Percentiles rank a stretch among this genome's conserved stretches.
Conservation (phyloP, 2,888 invertebrate species). For the Philereme transversata region DNA sequence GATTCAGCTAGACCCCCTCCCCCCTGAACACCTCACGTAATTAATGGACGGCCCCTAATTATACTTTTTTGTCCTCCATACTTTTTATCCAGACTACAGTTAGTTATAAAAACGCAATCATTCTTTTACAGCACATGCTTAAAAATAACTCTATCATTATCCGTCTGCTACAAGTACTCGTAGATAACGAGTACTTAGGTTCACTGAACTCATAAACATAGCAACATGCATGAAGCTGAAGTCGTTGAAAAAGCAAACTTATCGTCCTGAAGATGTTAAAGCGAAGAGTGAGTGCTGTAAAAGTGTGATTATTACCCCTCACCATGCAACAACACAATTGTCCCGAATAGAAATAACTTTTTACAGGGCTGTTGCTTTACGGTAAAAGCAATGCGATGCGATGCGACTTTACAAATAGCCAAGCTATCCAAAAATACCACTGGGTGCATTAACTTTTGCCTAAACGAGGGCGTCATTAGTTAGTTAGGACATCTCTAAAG, state of each 20-base stretch:
- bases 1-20: too few species aligned
- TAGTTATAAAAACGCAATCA: too few species aligned
- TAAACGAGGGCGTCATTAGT: too few species aligned
- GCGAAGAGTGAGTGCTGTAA: conserved; percentile 42
- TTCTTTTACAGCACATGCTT: background rate
- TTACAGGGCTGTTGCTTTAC: conserved; percentile 37
- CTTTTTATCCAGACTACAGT: too few species aligned
- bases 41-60: too few species aligned
- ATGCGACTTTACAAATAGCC: background rate
- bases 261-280: conserved; percentile 42
- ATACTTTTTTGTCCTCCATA: too few species aligned
- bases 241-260: conserved; percentile 39
- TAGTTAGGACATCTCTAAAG: too few species aligned
- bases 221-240: conserved; percentile 33
- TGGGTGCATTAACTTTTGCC: too few species aligned
- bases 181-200: background rate
- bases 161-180: background rate
- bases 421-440: too few species aligned
- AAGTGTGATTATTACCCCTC: conserved; percentile 47
- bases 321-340: conserved; percentile 49
- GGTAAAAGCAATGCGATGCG: background rate
- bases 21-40: too few species aligned
- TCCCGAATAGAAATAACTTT: conserved; percentile 46
- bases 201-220: conserved; percentile 27
- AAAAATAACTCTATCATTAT: background rate